phyloP scores from a whole-genome alignment of 2,113 vertebrate genomes.

The Anthoscopus minutus region DNA sequence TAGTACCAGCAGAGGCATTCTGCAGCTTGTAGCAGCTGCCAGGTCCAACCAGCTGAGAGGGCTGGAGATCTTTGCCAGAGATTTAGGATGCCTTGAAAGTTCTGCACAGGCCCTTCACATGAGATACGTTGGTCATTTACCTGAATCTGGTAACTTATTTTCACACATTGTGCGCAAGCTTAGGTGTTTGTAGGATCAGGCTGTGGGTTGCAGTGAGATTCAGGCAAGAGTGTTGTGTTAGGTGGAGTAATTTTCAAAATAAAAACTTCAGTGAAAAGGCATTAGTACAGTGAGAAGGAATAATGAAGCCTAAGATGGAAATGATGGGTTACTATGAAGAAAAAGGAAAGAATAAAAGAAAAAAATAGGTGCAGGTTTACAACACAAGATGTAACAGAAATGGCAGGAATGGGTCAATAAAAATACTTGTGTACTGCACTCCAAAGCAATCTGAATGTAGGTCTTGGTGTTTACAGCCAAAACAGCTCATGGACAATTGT shows the following conservation, averaged over 20 bases:
- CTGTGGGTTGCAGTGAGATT: not conserved
- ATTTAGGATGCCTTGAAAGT: not conserved
- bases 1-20: not conserved
- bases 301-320: not conserved
- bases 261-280: not conserved
- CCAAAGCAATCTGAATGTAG: slow-evolving; percentile 50
- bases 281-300: not conserved
- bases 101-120: not conserved
- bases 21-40: not conserved
- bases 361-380: not conserved
- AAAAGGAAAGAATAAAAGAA: not conserved
- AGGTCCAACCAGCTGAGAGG: not conserved
- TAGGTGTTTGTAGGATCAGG: not conserved
- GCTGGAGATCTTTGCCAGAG: not conserved
- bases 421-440: not conserved
- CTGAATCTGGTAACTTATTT: not conserved
- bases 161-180: not conserved
- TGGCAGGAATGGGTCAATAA: not conserved
- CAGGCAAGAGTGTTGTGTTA: not conserved
- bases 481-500: not conserved
- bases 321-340: not conserved
- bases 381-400: not conserved
- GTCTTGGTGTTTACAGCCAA: slow-evolving; percentile 36
- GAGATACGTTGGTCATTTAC: not conserved
- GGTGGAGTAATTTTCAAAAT: not conserved